These are phyloP conservation scores for Chaenogobius annularis DNA, from an alignment of 2,113 vertebrate species.

Conservation along the genomic window DNA sequence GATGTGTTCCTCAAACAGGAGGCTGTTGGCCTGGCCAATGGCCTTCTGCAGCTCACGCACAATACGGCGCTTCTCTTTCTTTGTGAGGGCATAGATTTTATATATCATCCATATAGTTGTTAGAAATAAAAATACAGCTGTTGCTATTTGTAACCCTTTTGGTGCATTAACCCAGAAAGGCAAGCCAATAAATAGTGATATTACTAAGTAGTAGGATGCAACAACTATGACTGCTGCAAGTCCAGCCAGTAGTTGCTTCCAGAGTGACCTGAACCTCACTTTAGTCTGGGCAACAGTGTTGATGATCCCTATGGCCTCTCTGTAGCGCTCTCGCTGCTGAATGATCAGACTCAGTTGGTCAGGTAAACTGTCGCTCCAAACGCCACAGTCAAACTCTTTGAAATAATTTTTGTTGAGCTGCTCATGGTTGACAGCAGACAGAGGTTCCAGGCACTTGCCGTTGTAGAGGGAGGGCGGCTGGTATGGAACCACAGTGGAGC, in stretches of 20 bases:
- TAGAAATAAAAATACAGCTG: neutral
- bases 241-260: neutral
- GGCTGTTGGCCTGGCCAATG: constrained; percentile 51
- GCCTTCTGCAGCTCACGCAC: constrained; percentile 35
- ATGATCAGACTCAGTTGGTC: constrained; percentile 59
- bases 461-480: constrained; percentile 58
- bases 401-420: constrained; percentile 41
- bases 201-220: neutral
- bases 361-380: constrained; percentile 62
- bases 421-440: constrained; percentile 57
- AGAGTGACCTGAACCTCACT: constrained; percentile 28
- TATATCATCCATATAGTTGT: neutral
- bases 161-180: neutral
- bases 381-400: constrained; percentile 43
- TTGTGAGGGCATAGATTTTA: neutral
- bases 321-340: constrained; percentile 54
- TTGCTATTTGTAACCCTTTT: neutral
- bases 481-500: constrained; percentile 49
- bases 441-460: constrained; percentile 61
- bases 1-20: constrained; percentile 50
- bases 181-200: neutral
- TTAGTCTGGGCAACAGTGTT: constrained; percentile 40
- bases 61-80: constrained; percentile 24
- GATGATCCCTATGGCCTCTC: constrained; percentile 52
- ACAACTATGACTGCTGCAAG: neutral